Percentiles rank a stretch among this genome's conserved stretches.
phyloP scores from a whole-genome alignment of 2,113 vertebrate genomes.

The Microtus ochrogaster region DNA sequence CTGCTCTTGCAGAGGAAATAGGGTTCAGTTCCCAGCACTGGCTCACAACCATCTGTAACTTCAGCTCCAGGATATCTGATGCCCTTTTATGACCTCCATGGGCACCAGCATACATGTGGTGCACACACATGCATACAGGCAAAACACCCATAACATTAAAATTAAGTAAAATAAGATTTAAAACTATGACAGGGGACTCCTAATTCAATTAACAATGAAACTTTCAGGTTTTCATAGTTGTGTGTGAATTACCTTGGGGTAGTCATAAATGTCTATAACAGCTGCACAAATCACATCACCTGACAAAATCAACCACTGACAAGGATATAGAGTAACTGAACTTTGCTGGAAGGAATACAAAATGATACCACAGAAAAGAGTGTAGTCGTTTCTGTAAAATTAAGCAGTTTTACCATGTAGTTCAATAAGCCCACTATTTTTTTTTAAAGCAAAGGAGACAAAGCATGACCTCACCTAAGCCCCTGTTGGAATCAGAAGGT shows the following conservation, averaged over 20 bases:
- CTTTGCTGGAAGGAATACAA: too few species aligned
- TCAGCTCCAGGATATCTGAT: background rate
- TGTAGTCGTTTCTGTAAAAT: background rate
- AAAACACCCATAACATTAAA: background rate
- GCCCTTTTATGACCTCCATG: background rate
- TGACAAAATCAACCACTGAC: background rate
- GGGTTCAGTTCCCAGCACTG: background rate
- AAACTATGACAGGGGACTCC: background rate
- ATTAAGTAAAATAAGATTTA: background rate
- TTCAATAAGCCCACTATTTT: background rate
- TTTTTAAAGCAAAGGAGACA: background rate
- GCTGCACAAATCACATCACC: background rate
- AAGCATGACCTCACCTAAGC: background rate
- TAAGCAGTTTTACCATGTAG: background rate
- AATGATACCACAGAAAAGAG: background rate
- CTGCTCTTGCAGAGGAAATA: background rate
- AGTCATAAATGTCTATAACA: background rate
- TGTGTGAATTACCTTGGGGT: background rate
- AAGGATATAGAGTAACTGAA: background rate
- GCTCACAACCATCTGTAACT: background rate
- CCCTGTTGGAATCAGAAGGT: background rate
- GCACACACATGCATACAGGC: background rate
- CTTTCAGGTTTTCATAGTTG: background rate
- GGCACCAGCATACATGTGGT: background rate
- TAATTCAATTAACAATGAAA: background rate